Evolutionary conservation across 2,888 invertebrate species (phyloP).

Genomic region (Penaeus monodon): DNA sequence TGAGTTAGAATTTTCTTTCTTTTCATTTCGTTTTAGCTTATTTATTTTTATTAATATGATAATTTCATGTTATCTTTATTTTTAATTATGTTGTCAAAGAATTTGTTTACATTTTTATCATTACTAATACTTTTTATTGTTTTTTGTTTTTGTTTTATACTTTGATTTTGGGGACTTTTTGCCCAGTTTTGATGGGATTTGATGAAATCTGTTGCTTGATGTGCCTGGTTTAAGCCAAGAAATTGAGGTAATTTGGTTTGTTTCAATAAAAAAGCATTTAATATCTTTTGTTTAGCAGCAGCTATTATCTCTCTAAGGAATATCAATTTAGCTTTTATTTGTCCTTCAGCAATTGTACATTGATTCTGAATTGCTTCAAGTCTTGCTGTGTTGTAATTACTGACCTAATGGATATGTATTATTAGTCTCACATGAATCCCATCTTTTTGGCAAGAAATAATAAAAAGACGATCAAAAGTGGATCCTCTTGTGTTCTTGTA

Average conservation of each 20-base stretch:
- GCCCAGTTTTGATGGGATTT: conserved; percentile 55
- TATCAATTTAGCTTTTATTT: conserved; percentile 26
- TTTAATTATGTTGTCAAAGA: conserved; percentile 3
- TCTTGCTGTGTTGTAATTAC: conserved; percentile 43
- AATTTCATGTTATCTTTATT: conserved; percentile 38
- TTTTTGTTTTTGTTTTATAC: conserved; percentile 28
- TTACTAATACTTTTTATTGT: conserved; percentile 16
- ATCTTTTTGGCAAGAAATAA: conserved; percentile 30
- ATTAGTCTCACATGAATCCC: conserved; percentile 36
- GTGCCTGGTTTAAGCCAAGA: conserved; percentile 43
- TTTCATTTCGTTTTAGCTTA: too few relatives aligned
- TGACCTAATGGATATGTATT: conserved; percentile 31
- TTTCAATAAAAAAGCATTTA: conserved; percentile 35
- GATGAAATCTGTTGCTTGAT: conserved; percentile 49
- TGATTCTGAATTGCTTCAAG: conserved; percentile 41
- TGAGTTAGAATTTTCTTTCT: conserved; percentile 21
- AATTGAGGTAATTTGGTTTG: conserved; percentile 40
- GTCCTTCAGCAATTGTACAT: conserved; percentile 26
- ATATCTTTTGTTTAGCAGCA: conserved; percentile 42
- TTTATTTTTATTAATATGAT: too few relatives aligned
- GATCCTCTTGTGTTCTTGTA: conserved; percentile 47
- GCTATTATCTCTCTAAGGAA: conserved; percentile 38
- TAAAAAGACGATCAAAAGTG: conserved; percentile 42
- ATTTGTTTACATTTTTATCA: not conserved
- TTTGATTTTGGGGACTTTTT: conserved; percentile 33